phyloP scores from a whole-genome alignment of 2,113 vertebrate species.

The Pseudonaja textilis region DNA sequence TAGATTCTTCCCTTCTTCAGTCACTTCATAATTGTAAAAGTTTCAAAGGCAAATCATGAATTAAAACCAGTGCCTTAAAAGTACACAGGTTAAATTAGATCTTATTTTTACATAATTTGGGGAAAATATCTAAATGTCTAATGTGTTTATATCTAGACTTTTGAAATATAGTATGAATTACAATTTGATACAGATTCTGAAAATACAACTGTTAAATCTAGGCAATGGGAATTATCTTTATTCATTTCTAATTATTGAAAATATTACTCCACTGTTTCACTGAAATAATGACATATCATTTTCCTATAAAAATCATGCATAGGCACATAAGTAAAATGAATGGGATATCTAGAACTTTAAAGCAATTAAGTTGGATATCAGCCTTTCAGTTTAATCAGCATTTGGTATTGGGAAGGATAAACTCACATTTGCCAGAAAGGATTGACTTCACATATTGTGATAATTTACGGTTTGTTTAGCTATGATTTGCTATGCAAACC shows the following conservation, averaged over 20 bases:
- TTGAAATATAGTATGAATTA: not conserved
- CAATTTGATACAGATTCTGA: not conserved
- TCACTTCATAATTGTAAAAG: not conserved
- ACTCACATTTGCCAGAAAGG: not conserved
- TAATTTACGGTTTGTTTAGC: not conserved
- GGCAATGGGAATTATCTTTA: not conserved
- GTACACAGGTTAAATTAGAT: not conserved
- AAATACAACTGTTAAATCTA: not conserved
- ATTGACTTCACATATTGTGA: not conserved
- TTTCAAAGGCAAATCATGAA: not conserved
- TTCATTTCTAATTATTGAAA: not conserved
- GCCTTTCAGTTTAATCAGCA: not conserved
- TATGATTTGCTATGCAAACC: not conserved
- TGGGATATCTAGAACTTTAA: not conserved
- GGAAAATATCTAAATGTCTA: not conserved
- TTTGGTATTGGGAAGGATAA: conserved; percentile 1
- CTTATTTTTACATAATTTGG: not conserved
- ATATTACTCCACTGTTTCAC: not conserved
- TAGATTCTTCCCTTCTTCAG: not conserved
- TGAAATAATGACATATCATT: not conserved
- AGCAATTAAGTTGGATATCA: not conserved
- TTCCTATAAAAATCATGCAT: not conserved
- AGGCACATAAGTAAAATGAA: not conserved
- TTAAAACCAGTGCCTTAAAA: not conserved
- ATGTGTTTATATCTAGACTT: not conserved